phyloP scores from a whole-genome alignment of 1,140 invertebrate species.

The Belonocnema kinseyi region DNA sequence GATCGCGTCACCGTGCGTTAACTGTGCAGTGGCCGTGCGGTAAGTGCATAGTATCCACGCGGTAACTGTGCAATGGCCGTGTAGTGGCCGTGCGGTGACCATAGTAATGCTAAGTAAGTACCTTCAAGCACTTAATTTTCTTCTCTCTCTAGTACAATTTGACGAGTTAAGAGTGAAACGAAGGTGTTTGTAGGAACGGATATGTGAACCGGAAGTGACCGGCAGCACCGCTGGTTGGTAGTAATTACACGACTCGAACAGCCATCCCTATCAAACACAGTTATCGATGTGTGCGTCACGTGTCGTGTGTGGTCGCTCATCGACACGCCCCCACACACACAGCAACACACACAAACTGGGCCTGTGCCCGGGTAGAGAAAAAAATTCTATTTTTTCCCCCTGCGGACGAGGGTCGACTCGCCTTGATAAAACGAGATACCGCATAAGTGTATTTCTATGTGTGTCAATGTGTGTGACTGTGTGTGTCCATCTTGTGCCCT shows the following conservation, averaged over 20 bases:
- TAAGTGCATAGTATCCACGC: too few relatives aligned
- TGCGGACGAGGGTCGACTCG: conserved; percentile 21
- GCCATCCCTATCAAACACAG: conserved; percentile 60
- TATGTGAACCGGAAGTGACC: conserved; percentile 71
- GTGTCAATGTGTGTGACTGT: not conserved
- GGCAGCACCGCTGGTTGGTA: conserved; percentile 62
- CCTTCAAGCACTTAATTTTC: too few relatives aligned
- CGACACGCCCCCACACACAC: not conserved
- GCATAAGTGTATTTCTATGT: not conserved
- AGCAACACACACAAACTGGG: not conserved
- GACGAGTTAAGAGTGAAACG: conserved; percentile 46
- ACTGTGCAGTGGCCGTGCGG: too few relatives aligned
- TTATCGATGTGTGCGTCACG: not conserved
- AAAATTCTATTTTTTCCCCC: not conserved
- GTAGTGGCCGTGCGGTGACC: too few relatives aligned
- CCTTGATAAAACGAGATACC: conserved; percentile 27
- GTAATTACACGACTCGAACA: conserved; percentile 67
- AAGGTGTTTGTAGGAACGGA: conserved; percentile 69
- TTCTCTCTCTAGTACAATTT: too few relatives aligned
- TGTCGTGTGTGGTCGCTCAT: conserved; percentile 20
- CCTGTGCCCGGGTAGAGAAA: not conserved
- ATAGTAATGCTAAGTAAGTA: too few relatives aligned
- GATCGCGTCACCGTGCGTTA: too few relatives aligned
- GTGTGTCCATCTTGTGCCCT: not conserved
- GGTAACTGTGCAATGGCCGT: too few relatives aligned